These are phyloP conservation scores for Spizella passerina DNA, from an alignment of 2,797 vertebrate genomes.

Conservation along the genomic window DNA sequence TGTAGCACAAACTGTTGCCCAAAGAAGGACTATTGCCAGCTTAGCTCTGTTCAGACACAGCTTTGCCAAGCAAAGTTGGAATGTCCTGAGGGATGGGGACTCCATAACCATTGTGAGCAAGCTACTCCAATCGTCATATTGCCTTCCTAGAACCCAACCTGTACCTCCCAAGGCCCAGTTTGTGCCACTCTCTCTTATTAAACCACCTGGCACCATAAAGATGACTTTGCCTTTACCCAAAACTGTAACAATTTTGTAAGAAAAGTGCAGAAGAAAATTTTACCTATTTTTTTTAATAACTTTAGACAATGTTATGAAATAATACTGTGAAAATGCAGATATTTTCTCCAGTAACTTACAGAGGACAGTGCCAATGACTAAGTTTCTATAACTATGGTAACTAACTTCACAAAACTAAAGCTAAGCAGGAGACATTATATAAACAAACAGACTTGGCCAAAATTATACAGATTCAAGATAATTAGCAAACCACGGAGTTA, in stretches of 20 bases:
- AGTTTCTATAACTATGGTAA: not conserved
- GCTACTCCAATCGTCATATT: not conserved
- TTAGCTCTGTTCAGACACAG: not conserved
- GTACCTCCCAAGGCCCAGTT: not conserved
- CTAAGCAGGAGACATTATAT: not conserved
- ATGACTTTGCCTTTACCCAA: not conserved
- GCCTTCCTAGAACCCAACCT: not conserved
- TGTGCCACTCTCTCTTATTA: not conserved
- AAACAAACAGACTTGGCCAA: not conserved
- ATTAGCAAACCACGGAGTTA: not conserved
- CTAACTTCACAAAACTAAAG: not conserved
- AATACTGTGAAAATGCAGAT: not conserved
- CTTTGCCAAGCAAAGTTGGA: not conserved
- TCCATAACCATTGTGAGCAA: not conserved
- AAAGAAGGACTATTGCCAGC: not conserved
- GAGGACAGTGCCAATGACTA: not conserved
- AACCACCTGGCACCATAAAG: not conserved
- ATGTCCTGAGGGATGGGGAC: not conserved
- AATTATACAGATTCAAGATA: not conserved
- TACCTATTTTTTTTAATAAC: not conserved
- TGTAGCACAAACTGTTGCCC: rapidly evolving
- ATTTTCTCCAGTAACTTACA: not conserved
- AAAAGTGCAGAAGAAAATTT: not conserved
- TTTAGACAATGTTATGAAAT: not conserved
- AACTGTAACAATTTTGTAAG: not conserved